These are phyloP conservation scores for Drosophila silvestris DNA, from an alignment of 2,888 invertebrate species.

Conservation along the genomic window DNA sequence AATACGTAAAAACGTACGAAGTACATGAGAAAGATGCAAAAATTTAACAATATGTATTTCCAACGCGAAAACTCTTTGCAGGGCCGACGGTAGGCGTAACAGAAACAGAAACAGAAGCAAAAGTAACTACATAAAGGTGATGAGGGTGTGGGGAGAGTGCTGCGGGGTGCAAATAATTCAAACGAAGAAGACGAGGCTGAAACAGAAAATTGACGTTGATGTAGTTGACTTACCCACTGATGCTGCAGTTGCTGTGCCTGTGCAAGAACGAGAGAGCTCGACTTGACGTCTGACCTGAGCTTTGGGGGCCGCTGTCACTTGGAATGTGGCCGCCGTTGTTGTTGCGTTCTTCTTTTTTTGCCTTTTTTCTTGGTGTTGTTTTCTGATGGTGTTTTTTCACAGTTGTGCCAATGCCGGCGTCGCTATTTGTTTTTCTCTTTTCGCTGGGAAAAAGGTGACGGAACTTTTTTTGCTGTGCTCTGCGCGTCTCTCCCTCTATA, in stretches of 20 bases:
- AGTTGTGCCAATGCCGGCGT: conserved; percentile 51
- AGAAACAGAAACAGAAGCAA: conserved; percentile 22
- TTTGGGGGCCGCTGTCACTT: conserved; percentile 52
- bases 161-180: conserved; percentile 23
- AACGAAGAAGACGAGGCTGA: conserved; percentile 41
- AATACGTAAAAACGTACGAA: not conserved
- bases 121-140: conserved; percentile 18
- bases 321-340: conserved; percentile 52
- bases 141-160: not conserved
- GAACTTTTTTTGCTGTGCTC: conserved; percentile 36
- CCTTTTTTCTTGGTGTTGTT: conserved; percentile 6
- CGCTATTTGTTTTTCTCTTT: conserved; percentile 36
- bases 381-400: conserved; percentile 23
- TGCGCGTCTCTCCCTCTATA: conserved; percentile 35
- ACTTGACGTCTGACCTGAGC: conserved; percentile 58
- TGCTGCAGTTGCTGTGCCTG: conserved; percentile 30
- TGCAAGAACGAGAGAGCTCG: conserved; percentile 18
- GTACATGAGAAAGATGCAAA: conserved; percentile 33
- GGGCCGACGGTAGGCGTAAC: conserved; percentile 36
- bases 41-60: conserved; percentile 56
- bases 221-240: conserved; percentile 65
- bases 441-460: conserved; percentile 47
- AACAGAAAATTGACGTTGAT: conserved; percentile 54
- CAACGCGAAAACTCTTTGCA: conserved; percentile 58
- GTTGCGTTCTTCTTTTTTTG: conserved; percentile 19